Base-by-base conservation (phyloP, 2,888 invertebrate species). In the Volucella zonaria region DNA sequence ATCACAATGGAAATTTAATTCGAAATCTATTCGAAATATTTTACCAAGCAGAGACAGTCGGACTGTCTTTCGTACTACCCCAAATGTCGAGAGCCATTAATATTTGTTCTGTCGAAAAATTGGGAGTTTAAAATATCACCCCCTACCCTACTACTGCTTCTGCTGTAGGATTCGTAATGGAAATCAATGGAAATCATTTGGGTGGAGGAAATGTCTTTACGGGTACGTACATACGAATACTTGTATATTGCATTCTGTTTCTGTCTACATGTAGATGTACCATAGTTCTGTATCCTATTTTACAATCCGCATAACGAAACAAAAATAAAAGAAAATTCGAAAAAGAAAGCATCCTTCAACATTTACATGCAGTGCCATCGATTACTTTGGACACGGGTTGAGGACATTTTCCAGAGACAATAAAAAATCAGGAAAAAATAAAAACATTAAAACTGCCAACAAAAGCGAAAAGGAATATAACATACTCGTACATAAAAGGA, bases 321-420 rank as follows among this genome's bases (percentile, higher is more conserved):
- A 54, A 18, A 52, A 62, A 70, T 67, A 62, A 66, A 58, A n/a
- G 49, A 31, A 40, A 42, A 51, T n/a, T 47, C 15, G 10, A 70
- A 31, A 15, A 62, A 23, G 49, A 31, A 76, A 67, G 62, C 67
- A 77, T 82, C 74, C 74, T 75, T 66, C 66, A 61, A 51, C 66
- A 83, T 71, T 79, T 79, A 83, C 83, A 83, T 83, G 79, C 79
- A 71, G 75, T 79, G 75, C 75, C 75, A 83, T 79, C 75, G 83
- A 79, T 83, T 79, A 79, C 70, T 66, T 62, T 40, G 59, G 71
- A 67, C 64, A 76, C 43, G 54, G 73, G 59, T 51, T 74, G 68
- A 74, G 59, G 70, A 77, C 62, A 62, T 61, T 62, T 31, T 31
- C 47, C 49, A 45, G 66, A 64, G 42, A 61, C 47, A 64, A 54